These are phyloP conservation scores for Siderastrea radians DNA, from an alignment of 92 coral and sea anemone species.

Conservation along the genomic window DNA sequence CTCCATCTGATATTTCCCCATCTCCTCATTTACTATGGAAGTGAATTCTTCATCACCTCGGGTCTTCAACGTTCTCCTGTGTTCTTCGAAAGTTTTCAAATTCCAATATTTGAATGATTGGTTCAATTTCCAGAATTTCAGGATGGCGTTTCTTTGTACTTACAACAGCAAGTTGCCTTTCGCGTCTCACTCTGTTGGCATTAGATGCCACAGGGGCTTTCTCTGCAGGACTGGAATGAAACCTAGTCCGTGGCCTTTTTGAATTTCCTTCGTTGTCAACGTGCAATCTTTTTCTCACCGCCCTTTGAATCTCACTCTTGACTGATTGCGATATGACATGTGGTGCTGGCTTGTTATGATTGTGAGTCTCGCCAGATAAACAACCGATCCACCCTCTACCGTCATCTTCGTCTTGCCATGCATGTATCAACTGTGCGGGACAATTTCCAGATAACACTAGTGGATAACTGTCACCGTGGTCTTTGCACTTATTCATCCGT, in stretches of 20 bases:
- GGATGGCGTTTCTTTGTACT: conserved; percentile 13
- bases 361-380: conserved; percentile 35
- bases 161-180: conserved; percentile 22
- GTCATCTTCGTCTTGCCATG: no score
- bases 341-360: conserved; percentile 49
- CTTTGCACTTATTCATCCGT: no score
- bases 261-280: conserved; percentile 11
- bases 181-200: conserved; percentile 42
- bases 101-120: conserved; percentile 33
- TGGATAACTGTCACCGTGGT: no score
- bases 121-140: conserved; percentile 20
- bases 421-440: no score
- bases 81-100: no score
- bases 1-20: no score
- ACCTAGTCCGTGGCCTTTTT: conserved; percentile 64
- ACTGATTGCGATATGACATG: conserved; percentile 56
- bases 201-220: conserved; percentile 60
- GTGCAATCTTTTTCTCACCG: conserved; percentile 39
- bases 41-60: no score
- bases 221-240: conserved; percentile 59
- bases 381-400: conserved; percentile 54
- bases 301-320: conserved; percentile 48
- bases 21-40: no score
- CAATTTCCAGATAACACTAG: no score
- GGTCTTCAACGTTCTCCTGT: no score